Evolutionary conservation across 2,888 invertebrate genomes (phyloP), one percentile per base, ranked within the genome.

Genomic region (Eumerus sabulonum): DNA sequence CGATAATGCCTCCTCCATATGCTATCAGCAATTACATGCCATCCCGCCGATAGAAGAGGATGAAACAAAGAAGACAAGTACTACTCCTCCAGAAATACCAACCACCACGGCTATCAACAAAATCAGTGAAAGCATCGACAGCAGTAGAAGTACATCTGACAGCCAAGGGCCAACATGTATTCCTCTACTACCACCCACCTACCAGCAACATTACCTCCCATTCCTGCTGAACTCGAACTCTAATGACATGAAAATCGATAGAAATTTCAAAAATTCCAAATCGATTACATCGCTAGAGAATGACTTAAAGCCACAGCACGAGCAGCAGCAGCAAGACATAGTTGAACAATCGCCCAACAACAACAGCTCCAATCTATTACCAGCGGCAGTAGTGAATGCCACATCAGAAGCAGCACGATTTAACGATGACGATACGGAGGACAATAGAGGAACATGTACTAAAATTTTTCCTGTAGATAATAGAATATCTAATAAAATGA

Each of bases 401-500:
- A n/a, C 27, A 27, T 7, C 2, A 27, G 27, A 27, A 27, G 27
- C 40, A n/a, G 40, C 40, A 40, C 40, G 40, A 40, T 40, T 40
- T n/a, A 66, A 16, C 60, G 70, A 64, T n/a, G 66, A 45, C 11
- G 57, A 73, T 16, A 50, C 50, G 38, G 68, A 60, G 71, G 76
- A 79, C 79, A 79, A 79, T 79, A 79, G 79, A 68, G 68, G 70
- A 79, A 79, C 74, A 64, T 79, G 79, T 79, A 74, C 74, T 79
- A 79, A 79, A 74, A 59, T 60, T 19, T 74, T 79, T 79, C 79
- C 79, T 79, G 79, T 79, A 79, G 79, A 79, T 79, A 79, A 79
- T 79, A 79, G 79, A 79, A 79, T 79, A 79, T 79, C 79, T 79
- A 79, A 79, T 79, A 79, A 79, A 79, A 79, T 70, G 79, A 79